These are phyloP conservation scores for Ceratoteleas bidentatus DNA, from an alignment of 1,140 invertebrate species.

Conservation along the genomic window DNA sequence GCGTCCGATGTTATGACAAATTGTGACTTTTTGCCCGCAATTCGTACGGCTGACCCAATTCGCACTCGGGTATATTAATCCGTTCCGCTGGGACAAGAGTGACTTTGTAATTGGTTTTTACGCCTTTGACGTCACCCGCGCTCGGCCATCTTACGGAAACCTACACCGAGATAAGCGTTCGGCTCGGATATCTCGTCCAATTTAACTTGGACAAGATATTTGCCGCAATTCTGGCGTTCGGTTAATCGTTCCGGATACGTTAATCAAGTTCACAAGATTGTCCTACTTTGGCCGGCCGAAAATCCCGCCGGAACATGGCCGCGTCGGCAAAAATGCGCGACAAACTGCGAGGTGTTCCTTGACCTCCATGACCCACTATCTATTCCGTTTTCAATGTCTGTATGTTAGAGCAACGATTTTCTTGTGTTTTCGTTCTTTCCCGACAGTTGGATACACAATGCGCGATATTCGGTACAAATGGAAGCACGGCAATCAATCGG, in stretches of 20 bases:
- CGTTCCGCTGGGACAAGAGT: no score
- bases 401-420: conserved; percentile 82
- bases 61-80: no score
- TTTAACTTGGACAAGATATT: not conserved
- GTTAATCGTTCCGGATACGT: not conserved
- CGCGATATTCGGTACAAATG: conserved; percentile 98
- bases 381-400: conserved; percentile 72
- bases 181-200: not conserved
- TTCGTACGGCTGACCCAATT: no score
- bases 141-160: not conserved
- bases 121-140: not conserved
- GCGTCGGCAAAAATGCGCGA: not conserved
- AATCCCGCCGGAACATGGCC: not conserved
- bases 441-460: conserved; percentile 97
- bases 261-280: not conserved
- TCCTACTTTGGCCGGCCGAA: not conserved
- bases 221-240: not conserved
- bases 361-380: conserved; percentile 23
- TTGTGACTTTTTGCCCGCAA: no score
- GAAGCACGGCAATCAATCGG: conserved; percentile 92
- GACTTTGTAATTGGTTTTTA: not conserved
- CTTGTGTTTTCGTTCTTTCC: conserved; percentile 84
- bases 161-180: not conserved
- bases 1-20: no score
- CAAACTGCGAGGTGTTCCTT: conserved; percentile 39